A percentile compares a stretch with the other conserved stretches of the same genome.
phyloP scores from a whole-genome alignment of 1,140 invertebrate genomes.

The Solen grandis region DNA sequence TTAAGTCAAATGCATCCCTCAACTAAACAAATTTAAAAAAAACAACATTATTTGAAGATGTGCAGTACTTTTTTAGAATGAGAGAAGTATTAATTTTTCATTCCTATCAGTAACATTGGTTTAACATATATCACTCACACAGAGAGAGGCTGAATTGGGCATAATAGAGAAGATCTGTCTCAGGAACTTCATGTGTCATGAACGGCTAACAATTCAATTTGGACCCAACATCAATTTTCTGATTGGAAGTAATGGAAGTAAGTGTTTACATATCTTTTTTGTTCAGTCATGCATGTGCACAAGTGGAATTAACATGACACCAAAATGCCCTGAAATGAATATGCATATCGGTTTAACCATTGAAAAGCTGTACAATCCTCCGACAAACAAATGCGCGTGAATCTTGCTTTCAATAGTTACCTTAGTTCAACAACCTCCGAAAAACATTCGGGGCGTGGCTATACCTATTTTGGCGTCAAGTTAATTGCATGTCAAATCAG shows the following conservation, averaged over 20 bases:
- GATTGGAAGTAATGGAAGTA: conserved; percentile 95
- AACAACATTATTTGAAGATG: too few relatives aligned
- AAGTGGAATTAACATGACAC: too few relatives aligned
- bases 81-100: too few relatives aligned
- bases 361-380: neutral
- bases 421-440: neutral
- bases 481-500: too few relatives aligned
- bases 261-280: conserved; percentile 63
- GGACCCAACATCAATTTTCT: conserved; percentile 93
- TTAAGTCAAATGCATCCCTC: too few relatives aligned
- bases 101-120: too few relatives aligned
- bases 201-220: conserved; percentile 88
- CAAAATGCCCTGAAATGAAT: neutral
- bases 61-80: too few relatives aligned
- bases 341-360: neutral
- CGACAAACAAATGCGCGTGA: neutral
- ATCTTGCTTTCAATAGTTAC: neutral
- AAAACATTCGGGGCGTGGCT: neutral
- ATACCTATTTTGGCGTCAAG: too few relatives aligned
- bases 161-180: conserved; percentile 88
- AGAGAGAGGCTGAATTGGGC: conserved; percentile 84
- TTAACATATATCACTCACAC: too few relatives aligned
- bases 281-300: too few relatives aligned
- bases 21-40: too few relatives aligned
- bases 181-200: conserved; percentile 97